Conservation (phyloP, 2,888 invertebrate species). For the Lucinisca nassula region DNA sequence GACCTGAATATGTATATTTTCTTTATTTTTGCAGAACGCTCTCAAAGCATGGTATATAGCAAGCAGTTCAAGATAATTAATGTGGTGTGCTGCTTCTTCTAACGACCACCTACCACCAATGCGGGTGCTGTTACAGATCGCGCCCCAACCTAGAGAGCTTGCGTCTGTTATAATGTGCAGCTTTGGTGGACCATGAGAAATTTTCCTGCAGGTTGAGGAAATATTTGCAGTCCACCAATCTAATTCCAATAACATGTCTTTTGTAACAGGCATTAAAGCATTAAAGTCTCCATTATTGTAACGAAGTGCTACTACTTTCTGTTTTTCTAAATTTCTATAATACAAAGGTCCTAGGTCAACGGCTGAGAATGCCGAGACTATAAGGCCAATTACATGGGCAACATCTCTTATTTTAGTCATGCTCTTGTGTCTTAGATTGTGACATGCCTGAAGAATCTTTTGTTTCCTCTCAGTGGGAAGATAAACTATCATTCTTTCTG, state of each 20-base stretch:
- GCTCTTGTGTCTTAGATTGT: no score
- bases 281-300: not conserved
- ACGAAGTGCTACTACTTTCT: not conserved
- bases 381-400: conserved; percentile 9
- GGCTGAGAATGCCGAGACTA: conserved; percentile 20
- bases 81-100: conserved; percentile 13
- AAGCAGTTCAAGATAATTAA: conserved; percentile 23
- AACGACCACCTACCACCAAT: conserved; percentile 1
- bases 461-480: no score
- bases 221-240: conserved; percentile 10
- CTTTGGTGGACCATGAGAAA: not conserved
- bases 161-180: not conserved
- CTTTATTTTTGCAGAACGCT: no score
- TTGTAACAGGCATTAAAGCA: not conserved
- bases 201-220: not conserved
- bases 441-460: no score
- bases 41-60: no score
- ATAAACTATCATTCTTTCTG: no score
- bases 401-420: no score
- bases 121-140: not conserved
- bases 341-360: conserved; percentile 22
- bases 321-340: not conserved
- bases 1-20: not conserved
- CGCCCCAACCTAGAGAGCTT: conserved; percentile 19
- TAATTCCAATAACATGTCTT: conserved; percentile 8